Percentiles rank a stretch among this genome's conserved stretches.
Conservation (phyloP, 2,888 invertebrate species). For the Adelognathus sp. region DNA sequence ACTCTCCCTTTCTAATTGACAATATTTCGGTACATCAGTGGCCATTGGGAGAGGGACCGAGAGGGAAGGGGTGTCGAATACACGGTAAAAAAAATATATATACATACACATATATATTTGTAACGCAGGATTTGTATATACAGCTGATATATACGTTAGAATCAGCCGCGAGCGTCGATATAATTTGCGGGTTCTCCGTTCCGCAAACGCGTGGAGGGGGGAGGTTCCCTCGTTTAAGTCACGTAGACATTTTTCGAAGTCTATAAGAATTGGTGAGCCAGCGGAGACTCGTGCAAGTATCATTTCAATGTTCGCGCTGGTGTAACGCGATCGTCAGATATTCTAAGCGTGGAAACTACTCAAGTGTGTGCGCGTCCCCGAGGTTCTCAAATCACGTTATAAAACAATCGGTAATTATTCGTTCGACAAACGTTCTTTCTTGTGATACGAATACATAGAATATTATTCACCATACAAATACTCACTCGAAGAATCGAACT, state of each 20-base stretch:
- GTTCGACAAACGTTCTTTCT: background rate
- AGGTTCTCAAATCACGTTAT: background rate
- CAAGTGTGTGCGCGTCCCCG: slow-evolving; percentile 12
- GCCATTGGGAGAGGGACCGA: background rate
- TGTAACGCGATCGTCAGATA: background rate
- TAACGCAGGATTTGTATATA: background rate
- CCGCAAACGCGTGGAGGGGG: background rate
- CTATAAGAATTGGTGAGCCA: slow-evolving; percentile 54
- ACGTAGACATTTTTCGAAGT: slow-evolving; percentile 47
- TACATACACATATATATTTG: too few species aligned
- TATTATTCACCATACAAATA: background rate
- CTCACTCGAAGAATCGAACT: slow-evolving; percentile 68
- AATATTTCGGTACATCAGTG: background rate
- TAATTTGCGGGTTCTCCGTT: slow-evolving; percentile 1
- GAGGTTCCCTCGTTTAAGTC: slow-evolving; percentile 22
- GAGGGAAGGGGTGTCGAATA: background rate
- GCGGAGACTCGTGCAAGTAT: slow-evolving; percentile 32
- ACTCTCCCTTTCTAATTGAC: background rate
- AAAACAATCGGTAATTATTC: slow-evolving; percentile 32
- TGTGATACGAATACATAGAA: background rate
- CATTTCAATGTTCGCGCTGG: slow-evolving; percentile 41
- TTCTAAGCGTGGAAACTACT: slow-evolving; percentile 1
- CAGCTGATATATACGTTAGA: background rate
- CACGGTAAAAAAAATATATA: background rate
- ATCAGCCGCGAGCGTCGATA: background rate